phyloP scores from a whole-genome alignment of 2,888 invertebrate species.

The Thera britannica region DNA sequence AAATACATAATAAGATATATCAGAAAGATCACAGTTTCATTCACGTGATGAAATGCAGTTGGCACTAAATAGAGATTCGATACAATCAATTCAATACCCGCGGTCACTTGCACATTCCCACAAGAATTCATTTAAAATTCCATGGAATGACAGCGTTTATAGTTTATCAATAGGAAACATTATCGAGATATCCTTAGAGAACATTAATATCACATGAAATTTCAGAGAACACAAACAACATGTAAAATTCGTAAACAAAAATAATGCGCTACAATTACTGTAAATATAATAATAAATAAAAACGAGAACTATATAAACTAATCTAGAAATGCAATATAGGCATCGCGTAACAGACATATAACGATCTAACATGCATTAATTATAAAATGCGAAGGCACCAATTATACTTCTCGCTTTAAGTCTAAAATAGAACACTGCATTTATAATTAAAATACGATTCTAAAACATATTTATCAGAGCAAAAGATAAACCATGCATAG shows the following conservation, averaged over 20 bases:
- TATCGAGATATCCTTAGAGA: slow-evolving; percentile 72
- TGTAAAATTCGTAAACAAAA: slow-evolving; percentile 75
- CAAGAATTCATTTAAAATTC: slow-evolving; percentile 32
- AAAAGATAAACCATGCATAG: slow-evolving; percentile 78
- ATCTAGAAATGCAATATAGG: slow-evolving; percentile 81
- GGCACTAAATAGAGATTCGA: slow-evolving; percentile 79
- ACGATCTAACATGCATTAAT: slow-evolving; percentile 73
- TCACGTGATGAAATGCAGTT: slow-evolving; percentile 71
- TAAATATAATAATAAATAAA: slow-evolving; percentile 76
- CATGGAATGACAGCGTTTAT: slow-evolving; percentile 70
- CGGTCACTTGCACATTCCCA: slow-evolving; percentile 37
- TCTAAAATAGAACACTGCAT: slow-evolving; percentile 45
- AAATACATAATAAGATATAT: slow-evolving; percentile 55
- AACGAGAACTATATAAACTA: slow-evolving; percentile 78
- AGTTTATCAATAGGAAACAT: slow-evolving; percentile 60
- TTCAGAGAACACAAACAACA: slow-evolving; percentile 74
- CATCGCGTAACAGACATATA: slow-evolving; percentile 70
- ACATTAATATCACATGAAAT: slow-evolving; percentile 82
- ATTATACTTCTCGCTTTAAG: slow-evolving; percentile 55
- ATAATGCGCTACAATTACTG: slow-evolving; percentile 77
- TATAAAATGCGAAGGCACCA: slow-evolving; percentile 72
- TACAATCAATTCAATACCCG: slow-evolving; percentile 42
- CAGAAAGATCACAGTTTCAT: slow-evolving; percentile 72
- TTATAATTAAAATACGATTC: slow-evolving; percentile 47
- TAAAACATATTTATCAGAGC: slow-evolving; percentile 79